Base-by-base conservation (phyloP, 2,888 invertebrate species). In the Caradrina clavipalpis region DNA sequence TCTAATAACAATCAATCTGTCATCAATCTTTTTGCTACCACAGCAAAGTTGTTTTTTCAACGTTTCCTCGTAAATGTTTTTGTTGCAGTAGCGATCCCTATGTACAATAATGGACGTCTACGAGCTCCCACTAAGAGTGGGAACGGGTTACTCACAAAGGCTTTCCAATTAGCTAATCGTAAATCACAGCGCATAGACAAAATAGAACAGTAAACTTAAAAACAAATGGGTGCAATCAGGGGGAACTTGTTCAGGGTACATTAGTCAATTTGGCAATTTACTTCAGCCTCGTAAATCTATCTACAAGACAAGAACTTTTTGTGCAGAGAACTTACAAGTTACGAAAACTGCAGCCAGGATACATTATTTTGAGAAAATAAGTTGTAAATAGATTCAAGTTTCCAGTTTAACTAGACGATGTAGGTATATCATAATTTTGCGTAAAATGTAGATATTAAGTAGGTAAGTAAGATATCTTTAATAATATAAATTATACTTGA, bases 211-310 rank as follows among this genome's bases (percentile, higher is more conserved):
- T n/a, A 57, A 76, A 70, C 65, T 76, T 50, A 70, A 76, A 78
- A 80, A 80, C 65, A 78, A 80, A 78, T 76, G 59, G 70, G n/a
- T 57, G 70, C 80, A 77, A 77, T 77, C 77, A 65, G 64, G 61
- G 53, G 51, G 45, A 80, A 63, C 31, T 80, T 70, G 70, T 76
- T 66, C 65, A 54, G 55, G 45, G 26, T 54, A 66, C 81, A 70
- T 80, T 76, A 78, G 71, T 80, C 77, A 80, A 78, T 80, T 78
- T 80, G 81, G 81, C 81, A 78, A 80, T 80, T 78, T 80, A 71
- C 65, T 78, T 80, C 59, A 62, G 49, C 35, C 81, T 76, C 81
- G 77, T 78, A 78, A 78, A 78, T 78, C 77, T 80, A 80, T 76
- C 71, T 76, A 70, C 81, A 76, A 80, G 65, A 80, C 70, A 65